Conservation (phyloP, 2,113 vertebrate genomes). For the Dipodomys merriami region DNA sequence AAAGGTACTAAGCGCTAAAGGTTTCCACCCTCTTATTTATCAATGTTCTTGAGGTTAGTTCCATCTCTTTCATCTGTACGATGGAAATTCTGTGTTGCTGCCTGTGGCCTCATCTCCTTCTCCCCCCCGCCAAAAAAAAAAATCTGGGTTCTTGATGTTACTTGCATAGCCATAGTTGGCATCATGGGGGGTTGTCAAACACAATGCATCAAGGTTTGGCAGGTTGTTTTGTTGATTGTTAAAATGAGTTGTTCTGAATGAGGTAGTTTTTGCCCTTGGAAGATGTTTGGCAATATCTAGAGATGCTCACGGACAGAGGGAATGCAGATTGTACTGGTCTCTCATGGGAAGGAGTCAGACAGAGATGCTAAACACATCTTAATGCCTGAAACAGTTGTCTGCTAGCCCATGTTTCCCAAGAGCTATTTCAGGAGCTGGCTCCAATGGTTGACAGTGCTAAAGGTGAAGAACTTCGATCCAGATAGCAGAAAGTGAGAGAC, state of each 20-base stretch:
- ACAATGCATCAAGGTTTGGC: rapidly evolving
- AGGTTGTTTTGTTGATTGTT: not conserved
- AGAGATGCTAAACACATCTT: not conserved
- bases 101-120: rapidly evolving
- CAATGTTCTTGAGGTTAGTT: not conserved
- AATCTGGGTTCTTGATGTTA: too few species aligned
- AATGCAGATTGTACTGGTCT: not conserved
- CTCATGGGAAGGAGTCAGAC: not conserved
- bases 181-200: not conserved
- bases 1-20: not conserved
- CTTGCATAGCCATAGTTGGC: too few species aligned
- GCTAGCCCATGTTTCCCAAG: rapidly evolving
- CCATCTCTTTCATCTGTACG: rapidly evolving
- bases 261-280: not conserved
- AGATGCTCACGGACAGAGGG: rapidly evolving
- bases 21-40: not conserved
- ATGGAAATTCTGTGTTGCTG: rapidly evolving
- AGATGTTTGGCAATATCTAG: not conserved
- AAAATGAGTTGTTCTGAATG: not conserved
- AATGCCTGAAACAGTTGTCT: rapidly evolving
- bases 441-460: not conserved
- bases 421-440: too few species aligned
- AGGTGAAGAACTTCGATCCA: not conserved
- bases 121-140: not conserved
- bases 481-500: not conserved